Base-by-base conservation (phyloP, 1,140 invertebrate species). In the Hormaphis cornu region DNA sequence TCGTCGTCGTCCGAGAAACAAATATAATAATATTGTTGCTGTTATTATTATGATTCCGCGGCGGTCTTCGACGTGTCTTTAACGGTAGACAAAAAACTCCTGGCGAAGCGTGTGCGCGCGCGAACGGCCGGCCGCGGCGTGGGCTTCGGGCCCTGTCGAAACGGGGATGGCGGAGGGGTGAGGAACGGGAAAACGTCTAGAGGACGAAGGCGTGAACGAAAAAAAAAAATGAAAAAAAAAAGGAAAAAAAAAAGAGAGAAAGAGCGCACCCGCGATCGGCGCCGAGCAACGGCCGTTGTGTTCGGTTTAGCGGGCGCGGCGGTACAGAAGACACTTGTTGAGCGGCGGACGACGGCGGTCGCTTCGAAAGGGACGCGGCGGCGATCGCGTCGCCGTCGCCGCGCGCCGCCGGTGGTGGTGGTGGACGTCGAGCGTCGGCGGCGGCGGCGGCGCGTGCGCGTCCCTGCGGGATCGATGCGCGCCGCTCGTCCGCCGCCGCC, bases 231-330 rank as follows among this genome's bases (percentile, higher is more conserved):
- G 71, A 35, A 33, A 63, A 33, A 48, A 20, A 33, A 71, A 53
- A 56, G 30, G 28, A 59, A 44, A 50, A 52, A 52, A 44, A 33
- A 58, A 48, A 69, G 63, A 70, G 24, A 44, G 40, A 69, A 52
- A 70, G 24, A 44, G 40, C 50, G 52, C 37, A 46, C 61, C 59
- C 70, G 59, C 70, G 70, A 66, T 44, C 61, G 50, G 61, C 66
- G 50, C 50, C 66, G 53, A 69, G 54, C 33, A 69, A 46, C 63
- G 54, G 66, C 52, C 44, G 71, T 69, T 58, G 71, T 58, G 61
- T 54, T 33, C 52, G 26, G 35, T 28, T 48, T 69, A 50, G 35
- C 53, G 66, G 56, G 24, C 69, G 63, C 63, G 30, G 44, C 42
- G 61, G 50, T 54, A 61, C 20, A 37, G 69, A 56, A 53, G 54